A percentile compares a stretch with the other conserved stretches of the same genome.
Evolutionary conservation across 2,113 vertebrate species (phyloP).

Genomic region (Rafetus swinhoei): DNA sequence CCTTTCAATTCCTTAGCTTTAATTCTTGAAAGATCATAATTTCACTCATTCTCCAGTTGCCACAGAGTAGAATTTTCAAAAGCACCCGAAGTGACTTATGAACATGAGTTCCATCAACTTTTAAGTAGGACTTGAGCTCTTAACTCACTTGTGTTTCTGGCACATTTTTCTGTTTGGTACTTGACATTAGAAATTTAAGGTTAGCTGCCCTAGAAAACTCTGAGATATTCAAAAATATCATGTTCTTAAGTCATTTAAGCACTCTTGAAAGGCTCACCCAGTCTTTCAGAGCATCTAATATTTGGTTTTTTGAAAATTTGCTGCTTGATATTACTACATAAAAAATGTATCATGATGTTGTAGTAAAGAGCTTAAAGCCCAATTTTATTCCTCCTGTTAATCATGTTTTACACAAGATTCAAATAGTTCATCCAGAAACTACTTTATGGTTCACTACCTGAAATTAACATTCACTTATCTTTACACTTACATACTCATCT

Average conservation of each 20-base stretch:
- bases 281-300: not conserved
- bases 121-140: not conserved
- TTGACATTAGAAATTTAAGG: not conserved
- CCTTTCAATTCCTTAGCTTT: not conserved
- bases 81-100: accelerated
- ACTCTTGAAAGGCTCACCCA: not conserved
- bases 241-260: not conserved
- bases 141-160: not conserved
- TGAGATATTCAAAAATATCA: not conserved
- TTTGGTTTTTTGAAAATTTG: too few relatives aligned
- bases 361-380: not conserved
- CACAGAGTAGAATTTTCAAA: not conserved
- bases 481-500: accelerated
- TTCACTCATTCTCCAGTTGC: not conserved
- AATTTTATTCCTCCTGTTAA: not conserved
- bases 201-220: not conserved
- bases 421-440: not conserved
- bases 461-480: not conserved
- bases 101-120: not conserved
- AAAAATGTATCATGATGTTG: not conserved
- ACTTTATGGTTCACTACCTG: not conserved
- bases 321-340: too few relatives aligned
- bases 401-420: accelerated
- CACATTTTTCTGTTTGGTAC: not conserved
- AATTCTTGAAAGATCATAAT: not conserved